A percentile compares a stretch with the other conserved stretches of the same genome.
phyloP scores from a whole-genome alignment of 2,113 vertebrate genomes.

The Salvator merianae region DNA sequence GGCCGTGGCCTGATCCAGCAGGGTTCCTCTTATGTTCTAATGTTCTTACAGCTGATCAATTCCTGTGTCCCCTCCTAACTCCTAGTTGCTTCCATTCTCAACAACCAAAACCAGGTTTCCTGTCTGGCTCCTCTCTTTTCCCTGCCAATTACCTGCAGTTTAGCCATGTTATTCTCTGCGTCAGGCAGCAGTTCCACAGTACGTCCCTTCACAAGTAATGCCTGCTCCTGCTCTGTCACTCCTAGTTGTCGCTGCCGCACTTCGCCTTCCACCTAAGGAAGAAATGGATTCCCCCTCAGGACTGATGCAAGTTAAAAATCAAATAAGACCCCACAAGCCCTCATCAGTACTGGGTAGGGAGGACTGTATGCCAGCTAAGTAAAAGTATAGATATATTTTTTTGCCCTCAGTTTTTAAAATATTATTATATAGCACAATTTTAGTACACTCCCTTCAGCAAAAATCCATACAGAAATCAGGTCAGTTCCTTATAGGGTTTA shows the following conservation, averaged over 20 bases:
- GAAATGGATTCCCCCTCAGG: neutral
- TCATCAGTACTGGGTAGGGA: no score
- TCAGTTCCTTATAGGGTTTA: no score
- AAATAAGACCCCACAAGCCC: no score
- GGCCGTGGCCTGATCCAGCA: no score
- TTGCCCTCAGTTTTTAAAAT: no score
- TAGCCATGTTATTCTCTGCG: slow-evolving; percentile 79
- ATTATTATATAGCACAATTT: no score
- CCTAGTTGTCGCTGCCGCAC: slow-evolving; percentile 73
- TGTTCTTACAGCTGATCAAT: neutral
- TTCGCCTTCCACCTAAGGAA: slow-evolving; percentile 78
- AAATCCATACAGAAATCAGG: no score
- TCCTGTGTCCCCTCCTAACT: neutral
- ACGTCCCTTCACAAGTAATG: slow-evolving; percentile 80
- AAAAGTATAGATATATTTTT: no score
- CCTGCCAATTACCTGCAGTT: slow-evolving; percentile 81
- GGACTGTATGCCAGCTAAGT: no score
- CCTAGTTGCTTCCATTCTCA: neutral
- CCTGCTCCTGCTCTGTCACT: slow-evolving; percentile 73
- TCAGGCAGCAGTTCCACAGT: slow-evolving; percentile 83
- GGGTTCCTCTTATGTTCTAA: no score
- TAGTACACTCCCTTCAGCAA: no score
- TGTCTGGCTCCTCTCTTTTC: accelerated
- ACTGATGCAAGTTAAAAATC: neutral
- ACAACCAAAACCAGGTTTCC: neutral